phyloP scores from a whole-genome alignment of 2,797 vertebrate species.

The Gorsachius magnificus region DNA sequence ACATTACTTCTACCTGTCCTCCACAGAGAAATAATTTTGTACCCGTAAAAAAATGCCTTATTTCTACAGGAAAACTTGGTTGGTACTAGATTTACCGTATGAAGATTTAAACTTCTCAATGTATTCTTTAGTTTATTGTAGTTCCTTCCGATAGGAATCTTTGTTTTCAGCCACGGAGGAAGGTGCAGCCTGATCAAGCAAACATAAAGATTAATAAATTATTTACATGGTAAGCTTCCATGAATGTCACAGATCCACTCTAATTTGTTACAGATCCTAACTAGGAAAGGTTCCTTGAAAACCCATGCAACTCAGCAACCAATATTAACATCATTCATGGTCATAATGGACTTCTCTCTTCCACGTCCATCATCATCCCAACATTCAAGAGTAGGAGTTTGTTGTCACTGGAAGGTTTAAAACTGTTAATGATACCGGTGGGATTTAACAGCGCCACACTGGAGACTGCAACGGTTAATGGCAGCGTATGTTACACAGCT shows the following conservation, averaged over 20 bases:
- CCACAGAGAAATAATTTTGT: not conserved
- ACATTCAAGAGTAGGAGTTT: not conserved
- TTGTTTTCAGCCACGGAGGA: slow-evolving; percentile 96
- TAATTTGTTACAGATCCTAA: not conserved
- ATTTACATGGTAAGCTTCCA: not conserved
- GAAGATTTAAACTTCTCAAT: slow-evolving; percentile 90
- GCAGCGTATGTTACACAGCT: rapidly evolving
- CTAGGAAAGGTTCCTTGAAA: not conserved
- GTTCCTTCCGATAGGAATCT: slow-evolving; percentile 96
- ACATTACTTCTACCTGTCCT: not conserved
- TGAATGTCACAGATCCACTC: not conserved
- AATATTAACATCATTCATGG: not conserved
- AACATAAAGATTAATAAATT: not conserved
- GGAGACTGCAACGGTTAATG: not conserved
- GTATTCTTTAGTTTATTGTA: slow-evolving; percentile 94
- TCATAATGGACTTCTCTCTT: not conserved
- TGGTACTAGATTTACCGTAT: slow-evolving; percentile 84
- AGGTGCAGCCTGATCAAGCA: slow-evolving; percentile 83
- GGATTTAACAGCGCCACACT: not conserved
- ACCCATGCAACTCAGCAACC: not conserved
- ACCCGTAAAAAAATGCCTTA: not conserved
- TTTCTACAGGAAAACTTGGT: not conserved
- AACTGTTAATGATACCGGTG: not conserved
- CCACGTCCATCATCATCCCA: not conserved
- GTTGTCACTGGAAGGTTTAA: not conserved